Conservation (phyloP, 2,888 invertebrate species). For the Epinotia bilunana region DNA sequence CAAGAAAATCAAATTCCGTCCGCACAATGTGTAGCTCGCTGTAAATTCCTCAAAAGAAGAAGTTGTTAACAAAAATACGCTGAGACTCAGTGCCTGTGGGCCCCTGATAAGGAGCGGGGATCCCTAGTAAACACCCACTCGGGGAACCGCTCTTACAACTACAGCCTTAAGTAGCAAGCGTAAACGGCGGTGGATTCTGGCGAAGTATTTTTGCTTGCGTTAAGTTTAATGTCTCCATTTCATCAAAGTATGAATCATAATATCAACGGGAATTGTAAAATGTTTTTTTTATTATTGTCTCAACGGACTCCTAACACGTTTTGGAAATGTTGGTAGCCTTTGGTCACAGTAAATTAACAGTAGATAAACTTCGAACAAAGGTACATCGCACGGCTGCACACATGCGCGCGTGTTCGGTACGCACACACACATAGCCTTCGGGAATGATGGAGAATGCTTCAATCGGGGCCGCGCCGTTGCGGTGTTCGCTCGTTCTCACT, state of each 20-base stretch:
- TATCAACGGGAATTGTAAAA: too few species aligned
- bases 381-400: too few species aligned
- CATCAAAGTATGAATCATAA: not conserved
- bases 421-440: too few species aligned
- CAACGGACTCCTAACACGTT: not conserved
- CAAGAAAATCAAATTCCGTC: constrained; percentile 68
- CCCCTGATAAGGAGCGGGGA: constrained; percentile 71
- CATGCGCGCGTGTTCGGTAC: too few species aligned
- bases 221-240: not conserved
- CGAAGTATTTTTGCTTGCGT: constrained; percentile 1
- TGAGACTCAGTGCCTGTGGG: constrained; percentile 71
- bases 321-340: not conserved
- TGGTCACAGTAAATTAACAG: too few species aligned
- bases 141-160: constrained; percentile 53
- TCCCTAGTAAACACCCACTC: constrained; percentile 66
- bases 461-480: too few species aligned
- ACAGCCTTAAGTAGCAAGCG: constrained; percentile 54
- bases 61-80: constrained; percentile 83
- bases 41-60: constrained; percentile 75
- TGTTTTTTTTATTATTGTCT: too few species aligned
- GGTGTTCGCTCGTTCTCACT: too few species aligned
- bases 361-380: too few species aligned
- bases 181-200: constrained; percentile 12
- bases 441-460: too few species aligned
- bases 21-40: constrained; percentile 50